These are phyloP conservation scores for Synergus gifuensis DNA, from an alignment of 2,888 invertebrate species.

Conservation along the genomic window DNA sequence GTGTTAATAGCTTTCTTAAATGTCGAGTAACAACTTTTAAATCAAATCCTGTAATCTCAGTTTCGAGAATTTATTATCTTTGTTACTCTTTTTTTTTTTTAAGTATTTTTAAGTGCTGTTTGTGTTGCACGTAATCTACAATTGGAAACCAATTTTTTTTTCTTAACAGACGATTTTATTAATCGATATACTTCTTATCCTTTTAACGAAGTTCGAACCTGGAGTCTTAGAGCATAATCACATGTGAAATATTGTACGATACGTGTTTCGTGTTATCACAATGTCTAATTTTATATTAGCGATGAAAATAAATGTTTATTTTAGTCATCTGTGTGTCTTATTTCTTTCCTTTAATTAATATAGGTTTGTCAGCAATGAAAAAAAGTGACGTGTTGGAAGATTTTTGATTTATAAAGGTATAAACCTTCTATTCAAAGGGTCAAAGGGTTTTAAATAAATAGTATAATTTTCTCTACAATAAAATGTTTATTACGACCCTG, in stretches of 20 bases:
- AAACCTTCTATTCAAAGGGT: too few species aligned
- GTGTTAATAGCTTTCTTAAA: slow-evolving; percentile 37
- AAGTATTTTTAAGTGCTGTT: slow-evolving; percentile 29
- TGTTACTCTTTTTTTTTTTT: slow-evolving; percentile 20
- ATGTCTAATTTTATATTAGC: slow-evolving; percentile 75
- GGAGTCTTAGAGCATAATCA: slow-evolving; percentile 46
- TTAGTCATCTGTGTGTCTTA: slow-evolving; percentile 44
- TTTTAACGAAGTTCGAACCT: slow-evolving; percentile 42
- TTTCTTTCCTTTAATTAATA: neutral
- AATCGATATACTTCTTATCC: slow-evolving; percentile 37
- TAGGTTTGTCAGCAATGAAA: neutral
- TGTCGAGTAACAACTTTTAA: slow-evolving; percentile 26
- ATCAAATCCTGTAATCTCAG: slow-evolving; percentile 34
- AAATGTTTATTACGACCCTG: slow-evolving; percentile 72
- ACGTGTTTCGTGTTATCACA: slow-evolving; percentile 71
- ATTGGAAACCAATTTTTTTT: slow-evolving; percentile 29
- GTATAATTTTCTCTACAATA: slow-evolving; percentile 63
- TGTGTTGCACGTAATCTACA: slow-evolving; percentile 39
- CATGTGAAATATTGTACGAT: slow-evolving; percentile 76
- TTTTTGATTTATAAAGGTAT: too few species aligned
- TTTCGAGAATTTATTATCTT: slow-evolving; percentile 32
- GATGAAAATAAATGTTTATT: slow-evolving; percentile 70
- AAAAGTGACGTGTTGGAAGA: neutral
- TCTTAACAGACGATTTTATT: slow-evolving; percentile 32
- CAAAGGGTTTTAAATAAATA: neutral